These are phyloP conservation scores for Champsocephalus gunnari DNA, from an alignment of 2,797 vertebrate species.

Conservation along the genomic window DNA sequence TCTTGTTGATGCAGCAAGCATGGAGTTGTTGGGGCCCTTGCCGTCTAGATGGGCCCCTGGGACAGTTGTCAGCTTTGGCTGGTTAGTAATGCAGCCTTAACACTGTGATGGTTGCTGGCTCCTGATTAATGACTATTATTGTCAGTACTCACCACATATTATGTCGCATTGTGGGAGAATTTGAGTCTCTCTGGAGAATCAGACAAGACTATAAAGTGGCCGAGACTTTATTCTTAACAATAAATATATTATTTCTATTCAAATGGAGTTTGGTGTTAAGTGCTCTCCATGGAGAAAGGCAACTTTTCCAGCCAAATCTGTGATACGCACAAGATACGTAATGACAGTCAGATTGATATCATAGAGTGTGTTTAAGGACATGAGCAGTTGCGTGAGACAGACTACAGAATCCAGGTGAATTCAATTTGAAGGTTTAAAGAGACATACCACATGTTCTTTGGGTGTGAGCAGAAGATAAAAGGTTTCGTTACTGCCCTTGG, in stretches of 20 bases:
- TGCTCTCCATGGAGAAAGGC: conserved; percentile 8
- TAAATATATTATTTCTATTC: conserved; percentile 18
- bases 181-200: conserved; percentile 16
- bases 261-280: conserved; percentile 17
- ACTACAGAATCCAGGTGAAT: conserved; percentile 21
- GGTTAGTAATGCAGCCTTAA: conserved; percentile 31
- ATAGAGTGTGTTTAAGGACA: conserved; percentile 9
- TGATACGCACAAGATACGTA: conserved; percentile 14
- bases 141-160: conserved; percentile 26
- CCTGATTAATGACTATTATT: conserved; percentile 36
- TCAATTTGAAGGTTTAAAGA: neutral
- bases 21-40: conserved; percentile 1
- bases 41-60: neutral
- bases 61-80: conserved; percentile 9
- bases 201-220: conserved; percentile 7
- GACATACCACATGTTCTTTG: neutral
- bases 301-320: conserved; percentile 19
- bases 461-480: conserved; percentile 12
- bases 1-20: conserved; percentile 1
- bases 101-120: conserved; percentile 29
- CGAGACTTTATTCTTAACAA: conserved; percentile 8
- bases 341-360: conserved; percentile 10
- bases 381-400: neutral
- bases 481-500: conserved; percentile 36
- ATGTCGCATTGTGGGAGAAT: conserved; percentile 19